A percentile compares a stretch with the other conserved stretches of the same genome.
These are phyloP conservation scores for Diarsia dahlii DNA, from an alignment of 2,888 invertebrate genomes.

Conservation along the genomic window DNA sequence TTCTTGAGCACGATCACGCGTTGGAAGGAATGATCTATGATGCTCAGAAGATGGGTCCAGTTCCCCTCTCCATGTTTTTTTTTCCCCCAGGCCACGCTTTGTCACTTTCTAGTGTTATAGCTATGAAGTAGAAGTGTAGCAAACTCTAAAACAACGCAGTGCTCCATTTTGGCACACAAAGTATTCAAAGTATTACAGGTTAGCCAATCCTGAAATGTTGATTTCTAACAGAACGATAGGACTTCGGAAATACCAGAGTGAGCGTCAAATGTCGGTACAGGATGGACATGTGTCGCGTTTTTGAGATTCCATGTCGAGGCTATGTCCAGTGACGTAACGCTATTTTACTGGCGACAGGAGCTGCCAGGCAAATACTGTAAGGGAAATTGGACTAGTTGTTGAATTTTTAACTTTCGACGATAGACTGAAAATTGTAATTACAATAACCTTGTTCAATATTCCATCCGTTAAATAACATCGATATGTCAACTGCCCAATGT, in stretches of 20 bases:
- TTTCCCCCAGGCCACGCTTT: not conserved
- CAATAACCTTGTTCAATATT: not conserved
- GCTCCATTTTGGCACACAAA: not conserved
- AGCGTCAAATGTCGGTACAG: not conserved
- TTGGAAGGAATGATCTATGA: no score
- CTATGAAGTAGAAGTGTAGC: not conserved
- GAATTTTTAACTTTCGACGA: not conserved
- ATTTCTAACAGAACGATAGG: not conserved
- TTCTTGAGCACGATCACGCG: no score
- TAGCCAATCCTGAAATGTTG: not conserved
- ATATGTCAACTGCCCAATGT: not conserved
- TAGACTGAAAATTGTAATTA: not conserved
- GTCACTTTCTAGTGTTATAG: not conserved
- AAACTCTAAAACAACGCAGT: not conserved
- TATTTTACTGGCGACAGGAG: not conserved
- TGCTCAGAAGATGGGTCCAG: no score
- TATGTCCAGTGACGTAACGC: not conserved
- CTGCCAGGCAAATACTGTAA: not conserved
- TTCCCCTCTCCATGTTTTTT: no score
- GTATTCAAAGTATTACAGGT: not conserved
- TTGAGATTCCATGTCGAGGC: not conserved
- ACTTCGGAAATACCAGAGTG: not conserved
- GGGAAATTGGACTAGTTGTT: not conserved
- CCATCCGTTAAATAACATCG: no score
- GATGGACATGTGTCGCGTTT: not conserved